Conservation (phyloP, 2,797 vertebrate genomes). For the Enteromius trimaculatus region DNA sequence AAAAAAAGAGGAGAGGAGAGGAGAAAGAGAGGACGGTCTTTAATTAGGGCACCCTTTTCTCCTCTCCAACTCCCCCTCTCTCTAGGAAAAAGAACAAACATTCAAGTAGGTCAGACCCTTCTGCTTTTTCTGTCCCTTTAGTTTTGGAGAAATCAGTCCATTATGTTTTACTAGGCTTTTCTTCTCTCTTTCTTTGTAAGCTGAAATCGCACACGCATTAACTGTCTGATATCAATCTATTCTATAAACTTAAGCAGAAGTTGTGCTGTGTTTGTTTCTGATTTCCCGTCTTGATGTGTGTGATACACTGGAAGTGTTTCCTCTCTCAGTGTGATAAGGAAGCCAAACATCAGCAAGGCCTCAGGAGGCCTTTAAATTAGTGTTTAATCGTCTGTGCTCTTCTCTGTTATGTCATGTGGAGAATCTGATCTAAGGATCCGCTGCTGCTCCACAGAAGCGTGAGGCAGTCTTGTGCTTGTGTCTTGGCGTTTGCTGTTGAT, state of each 20-base stretch:
- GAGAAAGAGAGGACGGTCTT: conserved; percentile 34
- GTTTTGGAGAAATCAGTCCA: conserved; percentile 18
- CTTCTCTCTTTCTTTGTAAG: background rate
- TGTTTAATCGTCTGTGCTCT: conserved; percentile 41
- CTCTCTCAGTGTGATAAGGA: conserved; percentile 35
- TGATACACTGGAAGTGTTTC: conserved; percentile 54
- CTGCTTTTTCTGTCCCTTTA: conserved; percentile 20
- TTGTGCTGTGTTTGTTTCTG: conserved; percentile 37
- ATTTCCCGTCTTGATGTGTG: conserved; percentile 45
- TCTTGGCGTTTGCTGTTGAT: conserved; percentile 38
- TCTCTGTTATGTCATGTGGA: conserved; percentile 31
- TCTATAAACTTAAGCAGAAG: conserved; percentile 55
- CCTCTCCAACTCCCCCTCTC: conserved; percentile 18
- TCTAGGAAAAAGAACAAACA: conserved; percentile 52
- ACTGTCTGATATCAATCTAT: background rate
- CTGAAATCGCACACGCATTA: background rate
- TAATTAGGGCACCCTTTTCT: conserved; percentile 29
- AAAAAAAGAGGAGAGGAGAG: conserved; percentile 2
- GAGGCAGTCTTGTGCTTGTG: conserved; percentile 17
- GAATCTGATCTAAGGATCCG: conserved; percentile 40
- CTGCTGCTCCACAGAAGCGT: conserved; percentile 7
- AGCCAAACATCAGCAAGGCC: conserved; percentile 25
- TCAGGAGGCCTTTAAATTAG: conserved; percentile 45
- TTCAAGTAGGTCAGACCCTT: conserved; percentile 55
- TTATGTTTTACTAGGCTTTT: conserved; percentile 29